Evolutionary conservation across 2,113 vertebrate genomes (phyloP).

Genomic region (Tichodroma muraria): DNA sequence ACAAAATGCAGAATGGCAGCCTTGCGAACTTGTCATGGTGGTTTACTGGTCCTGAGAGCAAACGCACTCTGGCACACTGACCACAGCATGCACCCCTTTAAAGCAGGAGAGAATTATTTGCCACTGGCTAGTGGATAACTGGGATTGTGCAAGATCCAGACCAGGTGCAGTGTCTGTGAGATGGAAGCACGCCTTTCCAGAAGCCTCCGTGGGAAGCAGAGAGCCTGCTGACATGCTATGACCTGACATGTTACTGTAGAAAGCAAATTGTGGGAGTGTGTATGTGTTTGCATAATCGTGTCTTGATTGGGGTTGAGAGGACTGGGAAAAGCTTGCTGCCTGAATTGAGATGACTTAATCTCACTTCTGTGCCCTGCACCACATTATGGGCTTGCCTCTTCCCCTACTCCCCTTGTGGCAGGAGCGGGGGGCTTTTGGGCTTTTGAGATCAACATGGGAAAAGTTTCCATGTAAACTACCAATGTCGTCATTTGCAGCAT

Average conservation of each 20-base stretch:
- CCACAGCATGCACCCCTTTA: neutral
- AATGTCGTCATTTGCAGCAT: neutral
- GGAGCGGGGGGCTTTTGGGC: neutral
- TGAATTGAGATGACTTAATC: neutral
- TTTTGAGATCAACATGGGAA: neutral
- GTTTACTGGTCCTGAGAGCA: neutral
- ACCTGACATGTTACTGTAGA: neutral
- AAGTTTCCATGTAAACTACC: neutral
- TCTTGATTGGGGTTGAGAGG: neutral
- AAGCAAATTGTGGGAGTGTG: neutral
- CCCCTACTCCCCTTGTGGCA: neutral
- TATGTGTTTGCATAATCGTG: neutral
- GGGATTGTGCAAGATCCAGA: neutral
- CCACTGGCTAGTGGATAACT: neutral
- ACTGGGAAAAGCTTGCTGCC: constrained; percentile 9
- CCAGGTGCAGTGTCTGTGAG: neutral
- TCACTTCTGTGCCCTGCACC: neutral
- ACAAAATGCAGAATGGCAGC: constrained; percentile 27
- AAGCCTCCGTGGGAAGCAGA: neutral
- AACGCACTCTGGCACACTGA: neutral
- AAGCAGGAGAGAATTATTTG: neutral
- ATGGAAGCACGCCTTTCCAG: neutral
- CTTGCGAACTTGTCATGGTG: neutral
- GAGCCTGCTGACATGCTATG: neutral
- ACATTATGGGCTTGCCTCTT: neutral